Evolutionary conservation across 2,888 invertebrate genomes (phyloP).

Genomic region (Opisthograptis luteolata): DNA sequence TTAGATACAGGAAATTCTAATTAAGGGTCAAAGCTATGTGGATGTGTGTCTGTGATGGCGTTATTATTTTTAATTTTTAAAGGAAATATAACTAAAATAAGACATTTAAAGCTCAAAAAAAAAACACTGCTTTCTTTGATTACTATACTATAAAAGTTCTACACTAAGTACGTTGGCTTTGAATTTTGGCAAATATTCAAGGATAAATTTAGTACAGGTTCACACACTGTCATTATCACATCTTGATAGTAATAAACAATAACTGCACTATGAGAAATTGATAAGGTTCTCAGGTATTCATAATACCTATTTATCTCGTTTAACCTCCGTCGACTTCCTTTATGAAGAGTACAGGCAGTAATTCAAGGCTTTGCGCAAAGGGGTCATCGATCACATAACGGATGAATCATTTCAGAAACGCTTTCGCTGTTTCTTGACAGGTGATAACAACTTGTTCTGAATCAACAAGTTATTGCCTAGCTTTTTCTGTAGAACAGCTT

Average conservation of each 20-base stretch:
- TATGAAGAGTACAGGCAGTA: constrained; percentile 11
- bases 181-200: background rate
- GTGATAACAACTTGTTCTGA: constrained; percentile 23
- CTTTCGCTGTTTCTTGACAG: constrained; percentile 29
- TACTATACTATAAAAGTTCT: too few relatives aligned
- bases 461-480: background rate
- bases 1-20: too few relatives aligned
- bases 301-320: constrained; percentile 29
- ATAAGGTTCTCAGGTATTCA: constrained; percentile 30
- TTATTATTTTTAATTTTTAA: too few relatives aligned
- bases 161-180: too few relatives aligned
- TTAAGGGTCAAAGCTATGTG: too few relatives aligned
- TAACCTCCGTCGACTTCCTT: constrained; percentile 29
- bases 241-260: constrained; percentile 25
- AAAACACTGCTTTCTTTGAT: too few relatives aligned
- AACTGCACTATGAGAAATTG: constrained; percentile 25
- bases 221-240: background rate
- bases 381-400: constrained; percentile 33
- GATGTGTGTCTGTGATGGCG: too few relatives aligned
- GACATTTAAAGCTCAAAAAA: too few relatives aligned
- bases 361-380: constrained; percentile 26
- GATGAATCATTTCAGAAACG: constrained; percentile 31
- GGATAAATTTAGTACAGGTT: too few relatives aligned
- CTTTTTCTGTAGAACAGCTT: background rate
- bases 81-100: too few relatives aligned